A percentile compares a stretch with the other conserved stretches of the same genome.
Evolutionary conservation across 2,113 vertebrate species (phyloP).

Genomic region (Carettochelys insculpta): DNA sequence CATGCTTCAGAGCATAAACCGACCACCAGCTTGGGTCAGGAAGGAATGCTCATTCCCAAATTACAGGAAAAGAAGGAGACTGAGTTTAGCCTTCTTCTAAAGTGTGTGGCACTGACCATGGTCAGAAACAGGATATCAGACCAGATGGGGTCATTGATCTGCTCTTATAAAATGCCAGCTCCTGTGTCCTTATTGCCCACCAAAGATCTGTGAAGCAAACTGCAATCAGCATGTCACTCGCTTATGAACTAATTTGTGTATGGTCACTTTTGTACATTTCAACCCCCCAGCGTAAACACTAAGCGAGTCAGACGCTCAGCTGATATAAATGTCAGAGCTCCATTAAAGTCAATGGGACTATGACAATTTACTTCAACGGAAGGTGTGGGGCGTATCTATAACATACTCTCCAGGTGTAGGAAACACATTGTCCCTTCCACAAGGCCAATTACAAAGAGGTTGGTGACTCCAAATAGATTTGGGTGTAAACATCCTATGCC

Average conservation of each 20-base stretch:
- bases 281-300: neutral
- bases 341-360: neutral
- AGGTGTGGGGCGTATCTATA: neutral
- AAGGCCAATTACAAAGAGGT: rapidly evolving
- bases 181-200: neutral
- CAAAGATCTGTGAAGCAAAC: neutral
- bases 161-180: neutral
- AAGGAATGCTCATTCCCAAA: neutral
- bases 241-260: neutral
- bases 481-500: no score
- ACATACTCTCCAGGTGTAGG: neutral
- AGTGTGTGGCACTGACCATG: neutral
- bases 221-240: neutral
- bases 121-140: neutral
- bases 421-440: neutral
- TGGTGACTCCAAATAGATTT: neutral
- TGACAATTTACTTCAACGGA: neutral
- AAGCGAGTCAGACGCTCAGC: neutral
- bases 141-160: neutral
- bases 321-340: neutral
- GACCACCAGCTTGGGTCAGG: neutral
- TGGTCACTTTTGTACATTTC: neutral
- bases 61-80: neutral
- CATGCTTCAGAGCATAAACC: neutral
- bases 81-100: neutral